Percentiles rank a stretch among this genome's conserved stretches.
Conservation (phyloP, 2,888 invertebrate species). For the Tethea ocularis region DNA sequence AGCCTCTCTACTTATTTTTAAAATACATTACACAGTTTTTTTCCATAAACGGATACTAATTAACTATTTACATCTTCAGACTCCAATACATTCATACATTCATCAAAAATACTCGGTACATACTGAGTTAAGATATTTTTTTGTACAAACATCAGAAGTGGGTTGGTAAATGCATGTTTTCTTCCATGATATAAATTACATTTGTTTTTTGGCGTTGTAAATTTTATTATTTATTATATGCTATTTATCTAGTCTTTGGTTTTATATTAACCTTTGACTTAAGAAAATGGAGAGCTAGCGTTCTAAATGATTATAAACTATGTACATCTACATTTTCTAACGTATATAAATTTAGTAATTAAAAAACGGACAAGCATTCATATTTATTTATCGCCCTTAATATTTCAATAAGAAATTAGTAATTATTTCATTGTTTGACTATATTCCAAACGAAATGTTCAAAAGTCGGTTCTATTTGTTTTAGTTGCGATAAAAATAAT, state of each 20-base stretch:
- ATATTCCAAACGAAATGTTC: background rate
- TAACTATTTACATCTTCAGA: background rate
- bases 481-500: too few relatives aligned
- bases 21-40: background rate
- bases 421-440: background rate
- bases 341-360: background rate
- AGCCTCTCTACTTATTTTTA: conserved; percentile 37
- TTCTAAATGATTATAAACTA: background rate
- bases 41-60: background rate
- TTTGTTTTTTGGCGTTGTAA: background rate
- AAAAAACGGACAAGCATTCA: background rate
- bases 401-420: background rate
- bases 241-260: background rate
- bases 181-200: background rate
- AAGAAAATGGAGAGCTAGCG: conserved; percentile 3
- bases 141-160: background rate
- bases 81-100: background rate
- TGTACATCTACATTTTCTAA: background rate
- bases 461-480: too few relatives aligned
- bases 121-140: background rate
- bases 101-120: background rate
- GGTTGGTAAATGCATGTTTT: background rate
- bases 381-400: too few relatives aligned
- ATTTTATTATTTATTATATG: background rate
- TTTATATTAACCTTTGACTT: background rate